Conservation (phyloP, 2,888 invertebrate genomes). For the Abrostola triplasia region DNA sequence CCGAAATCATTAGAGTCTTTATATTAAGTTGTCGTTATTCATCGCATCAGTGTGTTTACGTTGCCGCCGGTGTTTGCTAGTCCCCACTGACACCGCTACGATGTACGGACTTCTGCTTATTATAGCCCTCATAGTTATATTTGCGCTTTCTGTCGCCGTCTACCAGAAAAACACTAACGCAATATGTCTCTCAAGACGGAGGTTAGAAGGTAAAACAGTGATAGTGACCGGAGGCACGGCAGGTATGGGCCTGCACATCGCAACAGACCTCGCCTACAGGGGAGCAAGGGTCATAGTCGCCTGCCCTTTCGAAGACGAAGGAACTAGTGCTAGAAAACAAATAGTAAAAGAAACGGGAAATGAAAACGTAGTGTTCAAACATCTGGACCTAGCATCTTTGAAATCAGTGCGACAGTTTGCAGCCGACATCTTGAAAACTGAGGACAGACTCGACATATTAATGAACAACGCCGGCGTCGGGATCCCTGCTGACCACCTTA, state of each 20-base stretch:
- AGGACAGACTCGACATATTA: slow-evolving; percentile 92
- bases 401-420: slow-evolving; percentile 93
- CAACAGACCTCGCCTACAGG: slow-evolving; percentile 71
- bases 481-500: slow-evolving; percentile 71
- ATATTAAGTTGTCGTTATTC: neutral
- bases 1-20: neutral
- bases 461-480: slow-evolving; percentile 96
- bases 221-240: slow-evolving; percentile 75
- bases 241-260: slow-evolving; percentile 73
- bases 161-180: slow-evolving; percentile 58
- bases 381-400: slow-evolving; percentile 91
- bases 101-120: slow-evolving; percentile 31
- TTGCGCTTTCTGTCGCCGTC: slow-evolving; percentile 24
- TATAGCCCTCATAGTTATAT: slow-evolving; percentile 31
- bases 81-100: neutral
- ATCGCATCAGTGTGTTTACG: slow-evolving; percentile 11
- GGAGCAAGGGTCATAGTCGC: slow-evolving; percentile 75
- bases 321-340: slow-evolving; percentile 80
- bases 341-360: slow-evolving; percentile 90
- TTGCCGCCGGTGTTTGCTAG: neutral
- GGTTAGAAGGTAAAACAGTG: slow-evolving; percentile 52
- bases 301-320: slow-evolving; percentile 72
- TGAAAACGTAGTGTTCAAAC: slow-evolving; percentile 89
- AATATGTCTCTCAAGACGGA: slow-evolving; percentile 44
- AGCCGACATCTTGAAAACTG: slow-evolving; percentile 90